Evolutionary conservation across 2,113 vertebrate genomes (phyloP), one percentile per base, ranked within the genome.

Genomic region (Baryphthengus martii): DNA sequence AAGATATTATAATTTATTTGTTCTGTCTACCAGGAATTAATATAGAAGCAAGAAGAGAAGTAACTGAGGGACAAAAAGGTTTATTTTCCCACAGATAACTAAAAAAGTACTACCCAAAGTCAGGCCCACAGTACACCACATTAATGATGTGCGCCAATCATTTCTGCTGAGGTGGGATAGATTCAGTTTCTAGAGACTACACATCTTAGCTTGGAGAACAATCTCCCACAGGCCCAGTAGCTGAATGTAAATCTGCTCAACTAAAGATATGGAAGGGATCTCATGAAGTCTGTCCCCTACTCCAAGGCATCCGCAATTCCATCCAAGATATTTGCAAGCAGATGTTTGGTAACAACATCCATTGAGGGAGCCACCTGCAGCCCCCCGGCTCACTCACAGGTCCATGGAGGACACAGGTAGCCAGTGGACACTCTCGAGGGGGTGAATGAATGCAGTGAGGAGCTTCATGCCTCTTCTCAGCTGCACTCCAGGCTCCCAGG

Each of bases 401-500:
- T 18, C 37, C 26, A 24, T 6, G 1, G 61, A 53, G n/a, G 44
- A 52, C 40, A 59, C 26, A 19, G 26, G 45, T 18, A 61, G 59
- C 45, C 40, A 66, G 26, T 25, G 33, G 45, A 66, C 50, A 59
- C 13, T 50, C 7, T 15, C 3, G 1, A 56, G 42, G 9, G 13
- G 29, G 7, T 15, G 26, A 50, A 18, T 5, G 13, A 76, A 58
- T 1, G 1, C 26, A 29, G 11, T 2, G 19, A 78, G 59, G 26
- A 23, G 31, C 52, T 62, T 61, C 70, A 37, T 7, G 0, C 24
- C 63, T 56, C 23, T 63, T 40, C 49, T 70, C 11, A 3, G 37
- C 31, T 7, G 17, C 1, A 0, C 9, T 18, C n/a, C 1, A 0
- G 17, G 59, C 10, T 72, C 44, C 31, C n/a, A 23, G 25, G 16